These are phyloP conservation scores for Hyperoplus lanceolatus DNA, from an alignment of 2,797 vertebrate species.

Conservation along the genomic window DNA sequence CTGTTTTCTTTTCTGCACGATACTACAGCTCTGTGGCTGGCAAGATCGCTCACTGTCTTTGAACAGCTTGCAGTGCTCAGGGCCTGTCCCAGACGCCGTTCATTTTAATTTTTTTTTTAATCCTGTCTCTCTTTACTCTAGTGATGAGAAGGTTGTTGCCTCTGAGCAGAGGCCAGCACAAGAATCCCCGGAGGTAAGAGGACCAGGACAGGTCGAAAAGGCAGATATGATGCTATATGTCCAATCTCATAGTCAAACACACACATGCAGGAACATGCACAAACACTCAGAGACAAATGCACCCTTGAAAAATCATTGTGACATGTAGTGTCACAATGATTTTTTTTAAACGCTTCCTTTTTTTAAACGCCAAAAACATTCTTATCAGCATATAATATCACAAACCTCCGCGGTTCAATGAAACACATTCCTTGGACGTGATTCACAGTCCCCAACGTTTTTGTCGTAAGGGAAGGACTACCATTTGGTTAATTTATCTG, in stretches of 20 bases:
- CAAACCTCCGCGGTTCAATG: slow-evolving; percentile 38
- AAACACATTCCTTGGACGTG: slow-evolving; percentile 48
- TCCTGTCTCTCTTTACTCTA: slow-evolving; percentile 72
- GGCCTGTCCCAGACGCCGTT: slow-evolving; percentile 83
- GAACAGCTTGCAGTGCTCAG: slow-evolving; percentile 85
- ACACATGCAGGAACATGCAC: slow-evolving; percentile 1
- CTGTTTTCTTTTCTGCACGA: slow-evolving; percentile 59
- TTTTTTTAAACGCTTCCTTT: background rate
- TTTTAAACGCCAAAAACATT: slow-evolving; percentile 30
- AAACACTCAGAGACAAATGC: background rate
- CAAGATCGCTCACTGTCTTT: slow-evolving; percentile 75
- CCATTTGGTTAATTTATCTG: slow-evolving; percentile 77
- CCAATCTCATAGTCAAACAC: slow-evolving; percentile 39
- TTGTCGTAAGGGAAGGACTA: slow-evolving; percentile 55
- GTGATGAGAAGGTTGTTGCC: slow-evolving; percentile 83
- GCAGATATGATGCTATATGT: slow-evolving; percentile 55
- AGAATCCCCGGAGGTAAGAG: slow-evolving; percentile 63
- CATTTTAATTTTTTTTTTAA: slow-evolving; percentile 48
- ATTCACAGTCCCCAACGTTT: slow-evolving; percentile 51
- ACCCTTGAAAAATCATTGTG: slow-evolving; percentile 32
- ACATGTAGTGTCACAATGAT: background rate
- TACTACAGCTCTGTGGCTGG: slow-evolving; percentile 74
- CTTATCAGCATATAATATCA: slow-evolving; percentile 17
- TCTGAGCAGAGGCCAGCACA: slow-evolving; percentile 74
- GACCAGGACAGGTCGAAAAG: slow-evolving; percentile 56